Percentiles rank a stretch among this genome's conserved stretches.
Evolutionary conservation across 2,888 invertebrate genomes (phyloP).

Genomic region (Cosmopolites sordidus): DNA sequence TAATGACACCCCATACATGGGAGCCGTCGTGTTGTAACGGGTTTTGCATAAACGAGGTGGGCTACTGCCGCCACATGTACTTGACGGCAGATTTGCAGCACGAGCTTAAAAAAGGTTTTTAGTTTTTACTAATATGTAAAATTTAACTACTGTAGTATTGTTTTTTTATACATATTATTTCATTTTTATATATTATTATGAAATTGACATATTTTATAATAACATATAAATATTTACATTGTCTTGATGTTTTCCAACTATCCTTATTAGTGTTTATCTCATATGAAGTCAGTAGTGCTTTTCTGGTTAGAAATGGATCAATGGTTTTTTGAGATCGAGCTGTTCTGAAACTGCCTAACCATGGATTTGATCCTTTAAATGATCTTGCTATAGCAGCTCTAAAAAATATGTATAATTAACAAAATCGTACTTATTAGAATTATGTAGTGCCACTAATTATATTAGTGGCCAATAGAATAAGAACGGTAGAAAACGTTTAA

Average conservation of each 20-base stretch:
- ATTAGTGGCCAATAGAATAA: too few species aligned
- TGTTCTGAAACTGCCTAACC: conserved; percentile 64
- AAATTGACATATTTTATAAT: not conserved
- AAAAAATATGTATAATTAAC: conserved; percentile 28
- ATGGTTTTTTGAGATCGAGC: conserved; percentile 59
- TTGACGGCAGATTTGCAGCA: conserved; percentile 44
- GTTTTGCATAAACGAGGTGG: conserved; percentile 80
- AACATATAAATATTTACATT: conserved; percentile 42
- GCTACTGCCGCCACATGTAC: conserved; percentile 56
- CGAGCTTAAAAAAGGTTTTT: conserved; percentile 19
- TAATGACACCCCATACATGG: conserved; percentile 90
- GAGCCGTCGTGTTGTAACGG: conserved; percentile 88
- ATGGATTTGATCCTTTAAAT: conserved; percentile 59
- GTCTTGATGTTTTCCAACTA: conserved; percentile 43
- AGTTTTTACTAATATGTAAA: too few species aligned
- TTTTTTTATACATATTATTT: not conserved
- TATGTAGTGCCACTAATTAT: too few species aligned
- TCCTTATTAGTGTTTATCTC: conserved; percentile 49
- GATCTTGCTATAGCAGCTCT: conserved; percentile 75
- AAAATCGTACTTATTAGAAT: too few species aligned
- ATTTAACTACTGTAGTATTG: too few species aligned
- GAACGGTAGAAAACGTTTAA: too few species aligned
- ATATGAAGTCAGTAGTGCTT: conserved; percentile 62
- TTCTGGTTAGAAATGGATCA: conserved; percentile 71
- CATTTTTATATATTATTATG: not conserved